These are phyloP conservation scores for Tupaia tana DNA, from an alignment of 2,113 vertebrate species.

Conservation along the genomic window DNA sequence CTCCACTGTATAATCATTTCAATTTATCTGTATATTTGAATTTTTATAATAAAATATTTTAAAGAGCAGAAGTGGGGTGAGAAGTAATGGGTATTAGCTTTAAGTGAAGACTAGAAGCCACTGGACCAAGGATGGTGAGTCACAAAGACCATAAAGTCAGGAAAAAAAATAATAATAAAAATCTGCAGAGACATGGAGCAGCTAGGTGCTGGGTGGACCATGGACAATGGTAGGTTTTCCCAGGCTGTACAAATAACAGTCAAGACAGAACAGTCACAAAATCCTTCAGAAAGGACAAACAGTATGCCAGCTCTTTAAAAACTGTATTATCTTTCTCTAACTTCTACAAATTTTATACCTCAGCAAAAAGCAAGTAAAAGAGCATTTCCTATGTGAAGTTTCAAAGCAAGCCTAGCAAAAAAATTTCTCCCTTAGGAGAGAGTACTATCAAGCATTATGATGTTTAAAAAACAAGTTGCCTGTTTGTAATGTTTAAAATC, in stretches of 20 bases:
- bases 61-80: not conserved
- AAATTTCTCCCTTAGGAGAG: slow-evolving; percentile 29
- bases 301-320: not conserved
- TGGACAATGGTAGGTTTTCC: not conserved
- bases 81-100: not conserved
- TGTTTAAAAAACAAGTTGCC: slow-evolving; percentile 45
- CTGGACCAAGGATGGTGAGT: not conserved
- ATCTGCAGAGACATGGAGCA: not conserved
- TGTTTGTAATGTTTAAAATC: slow-evolving; percentile 55
- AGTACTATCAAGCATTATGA: not conserved
- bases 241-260: not conserved
- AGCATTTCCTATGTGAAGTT: slow-evolving; percentile 29
- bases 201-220: not conserved
- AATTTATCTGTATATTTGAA: not conserved
- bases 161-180: not conserved
- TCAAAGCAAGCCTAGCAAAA: slow-evolving; percentile 30
- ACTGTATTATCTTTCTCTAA: not conserved
- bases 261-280: not conserved
- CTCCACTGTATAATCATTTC: not conserved
- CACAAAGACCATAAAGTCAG: not conserved
- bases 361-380: slow-evolving; percentile 43
- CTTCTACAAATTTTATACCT: slow-evolving; percentile 30
- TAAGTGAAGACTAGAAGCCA: not conserved
- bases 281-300: not conserved
- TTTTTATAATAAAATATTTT: not conserved